Evolutionary conservation across 2,888 invertebrate genomes (phyloP), one percentile per base, ranked within the genome.

Genomic region (Asteroscopus sphinx): DNA sequence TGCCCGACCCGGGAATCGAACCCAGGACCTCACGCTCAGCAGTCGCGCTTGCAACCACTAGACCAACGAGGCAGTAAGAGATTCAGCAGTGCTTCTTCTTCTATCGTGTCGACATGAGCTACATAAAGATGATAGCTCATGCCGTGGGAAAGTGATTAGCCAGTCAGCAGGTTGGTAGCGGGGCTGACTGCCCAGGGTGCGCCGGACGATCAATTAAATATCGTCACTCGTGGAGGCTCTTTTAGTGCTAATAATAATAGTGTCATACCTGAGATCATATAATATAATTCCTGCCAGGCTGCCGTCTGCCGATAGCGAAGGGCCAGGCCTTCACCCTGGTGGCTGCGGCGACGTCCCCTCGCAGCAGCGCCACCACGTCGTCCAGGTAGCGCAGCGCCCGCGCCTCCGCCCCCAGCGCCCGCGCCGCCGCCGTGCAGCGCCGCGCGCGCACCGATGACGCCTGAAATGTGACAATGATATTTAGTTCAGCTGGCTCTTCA

Each of bases 301-400:
- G 73, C 26, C 91, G 82, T 11, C 67, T 58, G 28, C 91, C 91
- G 32, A 89, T 64, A 4, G 92, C 92, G 80, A 94, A 94, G 71
- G 94, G 94, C 94, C 94, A 94, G 52, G 78, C 73, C 1, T 82
- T 72, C 7, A 88, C 88, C 2, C 89, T 77, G 2, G 66, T 75
- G 0, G 91, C 92, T 1, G 82, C 82, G 0, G 89, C 87, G 12
- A 95, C 82, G 79, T 95, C 90, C 0, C 95, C 95, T 1, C 91
- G 87, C 69, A 95, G 84, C 48, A 95, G 83, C 52, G 95, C 91
- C 61, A 95, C 89, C 60, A 95, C 90, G 73, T 95, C 95, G 73
- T 95, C 95, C 47, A 95, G 86, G 83, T 93, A 95, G 30, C 91
- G 89, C 44, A 95, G 89, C 71, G 95, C 89, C 6, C 82, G 87